Evolutionary conservation across 2,888 invertebrate genomes (phyloP).

Genomic region (Nesidiocoris tenuis): DNA sequence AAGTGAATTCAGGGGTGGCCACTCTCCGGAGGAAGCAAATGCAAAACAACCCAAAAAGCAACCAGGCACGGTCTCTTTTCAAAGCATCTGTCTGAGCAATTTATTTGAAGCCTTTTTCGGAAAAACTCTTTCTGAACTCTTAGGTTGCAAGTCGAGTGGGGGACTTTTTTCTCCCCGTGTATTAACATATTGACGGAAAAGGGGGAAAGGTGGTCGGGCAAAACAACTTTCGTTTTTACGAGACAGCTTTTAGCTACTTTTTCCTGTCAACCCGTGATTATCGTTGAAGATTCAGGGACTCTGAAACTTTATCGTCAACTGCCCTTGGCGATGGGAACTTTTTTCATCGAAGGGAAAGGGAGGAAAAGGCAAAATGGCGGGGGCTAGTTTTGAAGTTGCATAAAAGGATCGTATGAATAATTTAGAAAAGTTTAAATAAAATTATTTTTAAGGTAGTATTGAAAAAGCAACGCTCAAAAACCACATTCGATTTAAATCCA

Average conservation of each 20-base stretch:
- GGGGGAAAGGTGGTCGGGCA: conserved; percentile 2
- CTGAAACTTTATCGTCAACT: background rate
- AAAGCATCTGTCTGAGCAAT: conserved; percentile 43
- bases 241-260: background rate
- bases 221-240: conserved; percentile 37
- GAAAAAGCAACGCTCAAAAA: too few relatives aligned
- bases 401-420: too few relatives aligned
- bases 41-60: conserved; percentile 43
- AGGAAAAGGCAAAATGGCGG: too few relatives aligned
- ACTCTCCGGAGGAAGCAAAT: conserved; percentile 23
- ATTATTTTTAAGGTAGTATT: too few relatives aligned
- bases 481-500: too few relatives aligned
- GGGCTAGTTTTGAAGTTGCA: too few relatives aligned
- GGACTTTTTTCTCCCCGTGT: conserved; percentile 20
- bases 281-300: background rate
- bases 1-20: conserved; percentile 19
- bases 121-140: conserved; percentile 43
- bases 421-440: too few relatives aligned
- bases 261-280: background rate
- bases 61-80: conserved; percentile 31
- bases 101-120: conserved; percentile 35
- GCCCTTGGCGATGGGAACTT: background rate
- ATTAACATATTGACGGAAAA: conserved; percentile 37
- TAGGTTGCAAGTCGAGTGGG: conserved; percentile 24
- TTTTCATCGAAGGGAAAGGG: too few relatives aligned